Percentiles rank a stretch among this genome's conserved stretches.
Evolutionary conservation across 2,113 vertebrate genomes (phyloP).

Genomic region (Columbina picui): DNA sequence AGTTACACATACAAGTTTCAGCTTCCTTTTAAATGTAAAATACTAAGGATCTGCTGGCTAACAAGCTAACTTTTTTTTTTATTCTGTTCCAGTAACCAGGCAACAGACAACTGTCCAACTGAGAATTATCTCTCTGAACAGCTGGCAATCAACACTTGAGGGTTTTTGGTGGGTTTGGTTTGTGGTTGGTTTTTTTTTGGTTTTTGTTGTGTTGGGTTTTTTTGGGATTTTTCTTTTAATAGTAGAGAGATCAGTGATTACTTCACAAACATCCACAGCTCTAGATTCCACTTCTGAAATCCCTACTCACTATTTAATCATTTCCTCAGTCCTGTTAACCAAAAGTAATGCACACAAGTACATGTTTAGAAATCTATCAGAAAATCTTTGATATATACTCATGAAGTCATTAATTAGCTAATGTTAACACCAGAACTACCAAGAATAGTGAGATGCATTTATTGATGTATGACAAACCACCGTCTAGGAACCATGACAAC

Average conservation of each 20-base stretch:
- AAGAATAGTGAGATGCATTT: neutral
- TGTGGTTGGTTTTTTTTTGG: neutral
- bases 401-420: neutral
- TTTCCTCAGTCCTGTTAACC: neutral
- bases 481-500: neutral
- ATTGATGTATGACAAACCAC: neutral
- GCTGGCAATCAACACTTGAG: constrained; percentile 47
- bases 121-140: constrained; percentile 69
- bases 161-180: neutral
- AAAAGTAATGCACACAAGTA: neutral
- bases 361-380: neutral
- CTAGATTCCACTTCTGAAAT: neutral
- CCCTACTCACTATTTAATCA: neutral
- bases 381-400: neutral
- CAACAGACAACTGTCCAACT: constrained; percentile 65
- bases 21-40: constrained; percentile 53
- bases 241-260: neutral
- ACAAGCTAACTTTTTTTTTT: constrained; percentile 48
- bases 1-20: neutral
- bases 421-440: neutral
- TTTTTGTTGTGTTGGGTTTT: neutral
- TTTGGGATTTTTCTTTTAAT: neutral
- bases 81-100: constrained; percentile 51
- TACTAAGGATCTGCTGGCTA: constrained; percentile 20
- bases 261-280: neutral